These are phyloP conservation scores for Jaculus jaculus DNA, from an alignment of 2,113 vertebrate genomes.

Conservation along the genomic window DNA sequence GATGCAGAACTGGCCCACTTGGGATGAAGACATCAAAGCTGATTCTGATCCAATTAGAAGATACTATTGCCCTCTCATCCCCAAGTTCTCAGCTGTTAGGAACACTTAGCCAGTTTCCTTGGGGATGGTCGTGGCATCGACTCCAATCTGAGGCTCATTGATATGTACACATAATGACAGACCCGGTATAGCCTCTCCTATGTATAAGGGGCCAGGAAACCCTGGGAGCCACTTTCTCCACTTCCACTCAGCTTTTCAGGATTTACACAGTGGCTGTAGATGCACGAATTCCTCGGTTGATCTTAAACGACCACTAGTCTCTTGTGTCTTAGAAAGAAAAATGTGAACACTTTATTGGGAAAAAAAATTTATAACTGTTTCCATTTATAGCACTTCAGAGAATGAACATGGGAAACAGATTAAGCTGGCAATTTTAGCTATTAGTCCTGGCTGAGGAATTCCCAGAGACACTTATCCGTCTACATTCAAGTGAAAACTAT, in stretches of 20 bases:
- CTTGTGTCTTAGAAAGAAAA: slow-evolving; percentile 69
- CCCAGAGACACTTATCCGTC: slow-evolving; percentile 50
- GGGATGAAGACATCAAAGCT: slow-evolving; percentile 73
- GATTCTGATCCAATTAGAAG: slow-evolving; percentile 73
- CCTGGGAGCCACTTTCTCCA: background rate
- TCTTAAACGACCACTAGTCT: slow-evolving; percentile 67
- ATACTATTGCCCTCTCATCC: slow-evolving; percentile 65
- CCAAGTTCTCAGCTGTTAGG: slow-evolving; percentile 55
- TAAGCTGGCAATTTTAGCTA: slow-evolving; percentile 70
- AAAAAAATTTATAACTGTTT: slow-evolving; percentile 67
- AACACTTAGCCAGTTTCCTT: slow-evolving; percentile 66
- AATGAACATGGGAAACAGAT: slow-evolving; percentile 69
- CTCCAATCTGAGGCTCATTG: slow-evolving; percentile 62
- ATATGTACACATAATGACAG: slow-evolving; percentile 28
- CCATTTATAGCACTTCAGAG: slow-evolving; percentile 72
- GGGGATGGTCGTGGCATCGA: slow-evolving; percentile 49
- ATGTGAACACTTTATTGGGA: slow-evolving; percentile 64
- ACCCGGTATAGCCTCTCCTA: background rate
- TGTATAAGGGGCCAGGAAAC: slow-evolving; percentile 25
- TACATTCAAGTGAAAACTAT: slow-evolving; percentile 46
- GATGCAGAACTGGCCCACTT: slow-evolving; percentile 40
- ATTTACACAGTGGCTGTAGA: slow-evolving; percentile 51
- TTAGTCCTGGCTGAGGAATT: slow-evolving; percentile 63
- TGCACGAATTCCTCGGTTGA: slow-evolving; percentile 59
- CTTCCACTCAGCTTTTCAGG: slow-evolving; percentile 16